Evolutionary conservation across 2,113 vertebrate species (phyloP), one percentile per base, ranked within the genome.

Genomic region (Nothobranchius furzeri): DNA sequence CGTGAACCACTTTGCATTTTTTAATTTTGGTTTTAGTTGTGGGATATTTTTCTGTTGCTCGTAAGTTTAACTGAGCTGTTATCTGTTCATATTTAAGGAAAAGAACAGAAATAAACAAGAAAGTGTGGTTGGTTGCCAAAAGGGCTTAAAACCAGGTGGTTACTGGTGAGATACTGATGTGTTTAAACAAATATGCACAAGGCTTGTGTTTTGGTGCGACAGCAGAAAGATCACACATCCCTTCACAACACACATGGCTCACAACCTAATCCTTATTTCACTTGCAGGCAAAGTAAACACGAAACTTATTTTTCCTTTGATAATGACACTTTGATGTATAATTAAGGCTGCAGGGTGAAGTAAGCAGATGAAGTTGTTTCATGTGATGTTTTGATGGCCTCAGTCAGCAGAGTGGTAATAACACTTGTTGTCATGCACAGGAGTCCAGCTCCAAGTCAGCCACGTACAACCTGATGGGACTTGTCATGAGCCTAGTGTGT

Each of bases 311-410:
- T 80, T 75, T 47, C 59, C 54, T 68, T 47, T 36, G 40, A 46
- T 59, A 35, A n/a, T 20, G n/a, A 51, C 24, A 9, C 51, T 47
- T 14, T 17, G 45, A 30, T 42, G 58, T 75, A 51, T 62, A 50
- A 70, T 57, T 69, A 36, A 60, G 40, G 48, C 46, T 13, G 71
- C 20, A 48, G 51, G 12, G 4, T 25, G 56, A 72, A 40, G 79
- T 68, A 83, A 85, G 66, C 58, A 9, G 68, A 75, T 66, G 36
- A 73, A 54, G 75, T 63, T 75, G n/a, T 76, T 60, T 79, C 73
- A 83, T 73, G 78, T 81, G 66, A 73, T 85, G 76, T 87, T 89
- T 81, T 81, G 77, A 30, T 68, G 43, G 57, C 83, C 66, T 85
- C 70, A 83, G 77, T 88, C 75, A 76, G 12, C 68, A 5, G 75